These are phyloP conservation scores for Ovis aries DNA, from an alignment of 2,113 vertebrate species.

Conservation along the genomic window ARS-UI_Ramb_v3.0 NC_056054.1:4054001-4054500, in stretches of 20 bases:
- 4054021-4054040: not conserved
- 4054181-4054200: not conserved
- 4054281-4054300: too few relatives aligned
- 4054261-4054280: rapidly evolving
- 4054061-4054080: too few relatives aligned
- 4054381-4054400: not conserved
- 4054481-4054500: too few relatives aligned
- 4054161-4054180: not conserved
- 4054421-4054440: rapidly evolving
- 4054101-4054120: not conserved
- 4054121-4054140: rapidly evolving
- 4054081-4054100: not conserved
- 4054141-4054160: not conserved
- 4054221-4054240: not conserved
- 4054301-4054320: too few relatives aligned
- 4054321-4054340: not conserved
- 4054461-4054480: not conserved
- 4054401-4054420: not conserved
- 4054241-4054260: rapidly evolving
- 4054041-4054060: not conserved
- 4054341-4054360: too few relatives aligned
- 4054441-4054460: not conserved
- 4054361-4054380: not conserved
- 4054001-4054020: too few relatives aligned
- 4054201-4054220: rapidly evolving